A percentile compares a stretch with the other conserved stretches of the same genome.
Evolutionary conservation across 2,113 vertebrate genomes (phyloP).

Genomic region (Lates calcarifer): DNA sequence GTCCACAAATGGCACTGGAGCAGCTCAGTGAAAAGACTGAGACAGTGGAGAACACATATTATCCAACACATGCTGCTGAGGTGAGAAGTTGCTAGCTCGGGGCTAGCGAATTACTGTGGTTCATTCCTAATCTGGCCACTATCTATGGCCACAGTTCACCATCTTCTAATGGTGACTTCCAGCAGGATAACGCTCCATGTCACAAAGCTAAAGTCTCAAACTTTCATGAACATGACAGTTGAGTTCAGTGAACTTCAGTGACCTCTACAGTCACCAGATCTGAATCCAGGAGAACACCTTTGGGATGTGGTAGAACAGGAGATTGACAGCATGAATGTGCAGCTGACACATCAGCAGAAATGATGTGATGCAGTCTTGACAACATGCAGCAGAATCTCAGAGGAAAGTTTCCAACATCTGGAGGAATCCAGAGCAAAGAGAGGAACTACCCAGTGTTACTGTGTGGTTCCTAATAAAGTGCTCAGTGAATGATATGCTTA

Average conservation of each 20-base stretch:
- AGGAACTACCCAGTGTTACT: background rate
- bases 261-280: background rate
- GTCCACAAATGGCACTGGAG: too few relatives aligned
- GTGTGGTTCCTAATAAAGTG: background rate
- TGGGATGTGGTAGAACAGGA: background rate
- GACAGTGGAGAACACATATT: too few relatives aligned
- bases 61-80: too few relatives aligned
- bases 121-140: too few relatives aligned
- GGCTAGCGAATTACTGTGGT: too few relatives aligned
- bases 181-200: background rate
- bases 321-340: background rate
- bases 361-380: background rate
- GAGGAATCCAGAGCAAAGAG: background rate
- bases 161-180: background rate
- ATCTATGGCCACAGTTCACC: background rate
- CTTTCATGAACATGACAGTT: background rate
- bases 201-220: background rate
- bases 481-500: constrained; percentile 24
- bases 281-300: background rate
- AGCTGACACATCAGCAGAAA: too few relatives aligned
- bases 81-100: too few relatives aligned
- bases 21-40: too few relatives aligned
- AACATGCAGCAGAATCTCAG: background rate
- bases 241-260: background rate
- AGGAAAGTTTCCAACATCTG: background rate